Base-by-base conservation (phyloP, 2,113 vertebrate species). In the Dolichallabes microphthalmus region DNA sequence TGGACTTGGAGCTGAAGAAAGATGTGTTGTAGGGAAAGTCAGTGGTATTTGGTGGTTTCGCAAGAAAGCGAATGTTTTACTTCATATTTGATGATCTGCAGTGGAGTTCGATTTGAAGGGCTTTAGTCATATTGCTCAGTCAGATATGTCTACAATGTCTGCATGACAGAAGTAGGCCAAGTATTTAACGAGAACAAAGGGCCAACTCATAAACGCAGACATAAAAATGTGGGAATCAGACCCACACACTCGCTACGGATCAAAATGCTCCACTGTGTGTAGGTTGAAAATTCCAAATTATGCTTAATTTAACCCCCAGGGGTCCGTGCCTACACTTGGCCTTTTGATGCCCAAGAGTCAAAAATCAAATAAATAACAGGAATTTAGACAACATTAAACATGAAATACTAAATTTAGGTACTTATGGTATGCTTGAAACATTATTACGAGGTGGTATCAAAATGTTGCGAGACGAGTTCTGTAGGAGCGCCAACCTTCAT, bases 41-140 rank as follows among this genome's bases (percentile, higher is more conserved):
- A 30, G 27, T 71, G 83, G 30, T 85, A 52, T 84, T 87, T 86
- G 87, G 91, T 87, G 88, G 91, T 90, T 90, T 57, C n/a, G 25
- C 80, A 30, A 73, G 83, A 82, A 80, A 86, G 85, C 75, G 45
- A 89, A 86, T 88, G 85, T 86, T 85, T 58, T 61, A 82, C 27
- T 68, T 74, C 82, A 63, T 30, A 81, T 84, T 58, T 83, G 25
- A 92, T 92, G 89, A 15, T 45, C 39, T 78, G 66, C 60, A 77
- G 64, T 71, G 82, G 32, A 77, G 87, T 61, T 80, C 73, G 82
- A 75, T 83, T 84, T 82, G 76, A 80, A n/a, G 50, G 61, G 20
- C 25, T 79, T 19, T 32, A 58, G n/a, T 88, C 79, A 77, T 66
- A 80, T 75, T 53, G 20, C 55, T 75, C 76, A 53, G 27, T 74